phyloP scores from a whole-genome alignment of 2,888 invertebrate genomes.

The Pandemis cinnamomeana region DNA sequence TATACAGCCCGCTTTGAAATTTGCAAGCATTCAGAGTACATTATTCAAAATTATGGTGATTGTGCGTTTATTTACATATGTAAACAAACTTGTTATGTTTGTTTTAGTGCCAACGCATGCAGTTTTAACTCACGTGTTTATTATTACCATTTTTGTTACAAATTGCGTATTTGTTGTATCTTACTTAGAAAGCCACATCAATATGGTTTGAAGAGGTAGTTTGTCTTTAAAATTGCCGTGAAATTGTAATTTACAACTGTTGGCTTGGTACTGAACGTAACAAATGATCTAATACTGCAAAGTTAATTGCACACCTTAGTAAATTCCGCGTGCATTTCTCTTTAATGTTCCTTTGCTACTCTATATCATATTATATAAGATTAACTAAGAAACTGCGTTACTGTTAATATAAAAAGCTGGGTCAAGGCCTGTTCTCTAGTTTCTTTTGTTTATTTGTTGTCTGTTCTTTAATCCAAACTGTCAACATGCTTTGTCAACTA shows the following conservation, averaged over 20 bases:
- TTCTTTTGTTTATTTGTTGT: not conserved
- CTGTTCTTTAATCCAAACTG: not conserved
- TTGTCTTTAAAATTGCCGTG: slow-evolving; percentile 23
- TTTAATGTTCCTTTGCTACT: not conserved
- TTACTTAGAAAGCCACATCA: slow-evolving; percentile 26
- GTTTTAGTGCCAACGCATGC: slow-evolving; percentile 12
- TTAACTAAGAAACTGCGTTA: not conserved
- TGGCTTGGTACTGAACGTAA: slow-evolving; percentile 23
- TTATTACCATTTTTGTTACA: not conserved
- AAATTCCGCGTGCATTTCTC: slow-evolving; percentile 10
- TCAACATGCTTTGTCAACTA: not conserved
- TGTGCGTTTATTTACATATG: slow-evolving; percentile 9
- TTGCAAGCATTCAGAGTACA: slow-evolving; percentile 24
- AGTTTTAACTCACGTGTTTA: not conserved
- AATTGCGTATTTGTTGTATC: slow-evolving; percentile 3
- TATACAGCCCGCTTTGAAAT: slow-evolving; percentile 28
- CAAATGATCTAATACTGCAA: slow-evolving; percentile 30
- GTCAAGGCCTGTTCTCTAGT: not conserved
- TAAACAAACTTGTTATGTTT: slow-evolving; percentile 22
- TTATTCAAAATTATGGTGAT: slow-evolving; percentile 24
- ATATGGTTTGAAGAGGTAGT: slow-evolving; percentile 15
- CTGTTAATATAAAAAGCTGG: not conserved
- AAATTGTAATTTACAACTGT: slow-evolving; percentile 26
- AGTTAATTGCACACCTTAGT: slow-evolving; percentile 13
- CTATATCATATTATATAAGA: slow-evolving; percentile 1